Evolutionary conservation across 2,113 vertebrate species (phyloP).

Genomic region (Tangachromis dhanisi): DNA sequence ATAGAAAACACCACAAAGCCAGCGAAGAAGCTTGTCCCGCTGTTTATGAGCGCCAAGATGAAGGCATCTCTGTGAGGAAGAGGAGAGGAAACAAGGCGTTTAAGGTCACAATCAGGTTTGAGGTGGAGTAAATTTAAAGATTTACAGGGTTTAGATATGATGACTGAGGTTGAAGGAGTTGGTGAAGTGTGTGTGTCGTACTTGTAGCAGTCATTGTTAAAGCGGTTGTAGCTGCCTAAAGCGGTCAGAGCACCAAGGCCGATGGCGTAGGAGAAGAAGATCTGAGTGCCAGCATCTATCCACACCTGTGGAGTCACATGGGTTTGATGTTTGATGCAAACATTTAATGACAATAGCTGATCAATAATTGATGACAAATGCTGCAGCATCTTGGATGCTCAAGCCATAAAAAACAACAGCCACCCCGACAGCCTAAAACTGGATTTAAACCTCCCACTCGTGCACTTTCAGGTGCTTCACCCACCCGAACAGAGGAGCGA

Average conservation of each 20-base stretch:
- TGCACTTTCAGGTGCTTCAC: background rate
- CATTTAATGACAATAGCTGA: background rate
- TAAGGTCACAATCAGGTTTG: background rate
- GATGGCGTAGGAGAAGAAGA: constrained; percentile 81
- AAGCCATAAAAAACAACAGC: background rate
- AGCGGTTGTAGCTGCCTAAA: constrained; percentile 79
- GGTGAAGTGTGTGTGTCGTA: constrained; percentile 6
- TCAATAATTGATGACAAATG: background rate
- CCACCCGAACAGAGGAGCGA: background rate
- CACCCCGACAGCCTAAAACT: fast-evolving
- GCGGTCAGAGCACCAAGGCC: constrained; percentile 78
- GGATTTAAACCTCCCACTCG: background rate
- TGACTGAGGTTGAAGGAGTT: background rate
- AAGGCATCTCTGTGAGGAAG: constrained; percentile 69
- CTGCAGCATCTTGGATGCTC: background rate
- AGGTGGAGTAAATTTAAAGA: fast-evolving
- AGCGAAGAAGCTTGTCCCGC: constrained; percentile 77
- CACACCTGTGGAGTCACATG: constrained; percentile 65
- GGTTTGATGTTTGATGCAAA: background rate
- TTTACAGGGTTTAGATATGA: background rate
- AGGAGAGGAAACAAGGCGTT: background rate
- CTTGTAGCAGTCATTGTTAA: constrained; percentile 82
- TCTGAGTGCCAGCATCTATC: constrained; percentile 78
- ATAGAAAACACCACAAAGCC: constrained; percentile 79
- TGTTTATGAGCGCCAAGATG: constrained; percentile 74